Percentiles rank a stretch among this genome's conserved stretches.
These are phyloP conservation scores for Cettia cetti DNA, from an alignment of 2,113 vertebrate genomes.

Conservation along the genomic window DNA sequence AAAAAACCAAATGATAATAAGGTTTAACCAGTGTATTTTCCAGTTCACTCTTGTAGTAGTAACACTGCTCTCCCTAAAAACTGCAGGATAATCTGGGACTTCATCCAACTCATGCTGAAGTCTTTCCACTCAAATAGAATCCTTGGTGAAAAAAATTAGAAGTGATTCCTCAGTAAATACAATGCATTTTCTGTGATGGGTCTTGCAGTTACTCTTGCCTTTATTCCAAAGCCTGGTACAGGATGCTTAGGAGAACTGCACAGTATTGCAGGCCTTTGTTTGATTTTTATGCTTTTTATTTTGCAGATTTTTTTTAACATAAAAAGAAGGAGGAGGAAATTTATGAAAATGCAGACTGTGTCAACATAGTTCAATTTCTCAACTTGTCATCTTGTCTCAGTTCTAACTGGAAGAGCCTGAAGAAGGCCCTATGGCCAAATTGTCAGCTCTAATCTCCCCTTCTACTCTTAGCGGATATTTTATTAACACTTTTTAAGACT, in stretches of 20 bases:
- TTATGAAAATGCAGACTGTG: background rate
- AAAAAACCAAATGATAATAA: background rate
- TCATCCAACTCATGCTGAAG: slow-evolving; percentile 3
- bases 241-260: background rate
- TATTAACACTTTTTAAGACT: slow-evolving; percentile 43
- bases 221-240: background rate
- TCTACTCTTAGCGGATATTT: slow-evolving; percentile 33
- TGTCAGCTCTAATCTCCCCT: slow-evolving; percentile 68
- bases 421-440: slow-evolving; percentile 61
- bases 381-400: slow-evolving; percentile 40
- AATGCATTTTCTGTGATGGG: background rate
- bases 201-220: background rate
- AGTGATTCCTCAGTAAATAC: background rate
- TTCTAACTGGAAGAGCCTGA: slow-evolving; percentile 33
- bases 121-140: slow-evolving; percentile 19
- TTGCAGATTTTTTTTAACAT: background rate
- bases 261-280: background rate
- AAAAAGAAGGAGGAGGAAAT: background rate
- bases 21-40: background rate
- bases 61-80: background rate
- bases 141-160: slow-evolving; percentile 11
- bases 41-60: background rate
- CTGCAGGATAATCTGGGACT: background rate
- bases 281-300: background rate
- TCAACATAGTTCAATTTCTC: slow-evolving; percentile 44